Evolutionary conservation across 1,140 invertebrate genomes (phyloP).

Genomic region (Pemphigus obesinymphae): DNA sequence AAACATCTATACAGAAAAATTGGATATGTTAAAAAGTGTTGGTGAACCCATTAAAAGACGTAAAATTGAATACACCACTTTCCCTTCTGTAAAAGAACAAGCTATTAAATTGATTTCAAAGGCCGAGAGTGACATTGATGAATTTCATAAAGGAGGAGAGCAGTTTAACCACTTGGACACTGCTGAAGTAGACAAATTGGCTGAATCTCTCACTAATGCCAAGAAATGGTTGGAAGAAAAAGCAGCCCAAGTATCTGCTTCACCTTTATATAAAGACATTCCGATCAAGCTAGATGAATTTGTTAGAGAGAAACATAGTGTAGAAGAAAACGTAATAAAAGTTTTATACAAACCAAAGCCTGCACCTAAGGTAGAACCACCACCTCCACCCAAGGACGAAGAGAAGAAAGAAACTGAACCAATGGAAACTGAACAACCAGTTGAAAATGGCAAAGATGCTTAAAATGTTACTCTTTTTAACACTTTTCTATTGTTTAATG

Average conservation of each 20-base stretch:
- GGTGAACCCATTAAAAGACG: slow-evolving; percentile 82
- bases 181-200: slow-evolving; percentile 60
- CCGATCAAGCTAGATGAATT: slow-evolving; percentile 73
- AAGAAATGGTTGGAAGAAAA: slow-evolving; percentile 49
- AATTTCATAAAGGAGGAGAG: slow-evolving; percentile 62
- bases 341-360: slow-evolving; percentile 83
- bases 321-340: slow-evolving; percentile 66
- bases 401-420: slow-evolving; percentile 16
- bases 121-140: slow-evolving; percentile 69
- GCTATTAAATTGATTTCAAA: slow-evolving; percentile 67
- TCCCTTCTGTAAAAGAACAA: slow-evolving; percentile 71
- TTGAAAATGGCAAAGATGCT: slow-evolving; percentile 17
- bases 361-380: slow-evolving; percentile 52
- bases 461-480: neutral
- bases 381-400: slow-evolving; percentile 19
- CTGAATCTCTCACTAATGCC: slow-evolving; percentile 54
- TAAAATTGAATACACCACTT: slow-evolving; percentile 69
- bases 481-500: slow-evolving; percentile 23
- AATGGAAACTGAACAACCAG: slow-evolving; percentile 36
- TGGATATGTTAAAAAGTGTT: slow-evolving; percentile 62
- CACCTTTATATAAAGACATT: slow-evolving; percentile 62
- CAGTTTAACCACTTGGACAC: slow-evolving; percentile 79
- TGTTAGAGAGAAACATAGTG: slow-evolving; percentile 63
- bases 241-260: slow-evolving; percentile 45
- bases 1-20: slow-evolving; percentile 69